Percentiles rank a stretch among this genome's conserved stretches.
These are phyloP conservation scores for Conus ventricosus DNA, from an alignment of 1,140 invertebrate genomes.

Conservation along the genomic window DNA sequence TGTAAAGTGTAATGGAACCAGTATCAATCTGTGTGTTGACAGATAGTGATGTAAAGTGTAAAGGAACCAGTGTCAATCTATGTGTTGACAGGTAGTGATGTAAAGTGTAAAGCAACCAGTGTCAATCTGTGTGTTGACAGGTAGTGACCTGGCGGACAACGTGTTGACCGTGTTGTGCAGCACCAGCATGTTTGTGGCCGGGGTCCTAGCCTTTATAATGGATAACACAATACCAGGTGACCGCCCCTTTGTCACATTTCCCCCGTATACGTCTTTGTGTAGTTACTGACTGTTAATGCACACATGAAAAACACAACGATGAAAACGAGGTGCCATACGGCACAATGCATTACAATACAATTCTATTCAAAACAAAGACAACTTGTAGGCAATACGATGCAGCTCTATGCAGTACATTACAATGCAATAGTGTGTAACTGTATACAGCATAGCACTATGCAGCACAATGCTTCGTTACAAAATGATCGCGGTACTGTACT, in stretches of 20 bases:
- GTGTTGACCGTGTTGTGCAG: slow-evolving; percentile 57
- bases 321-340: too few species aligned
- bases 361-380: too few species aligned
- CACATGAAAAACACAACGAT: not conserved
- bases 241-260: not conserved
- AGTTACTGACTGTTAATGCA: not conserved
- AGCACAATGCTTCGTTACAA: too few species aligned
- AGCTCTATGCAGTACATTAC: not conserved
- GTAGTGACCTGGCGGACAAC: slow-evolving; percentile 45
- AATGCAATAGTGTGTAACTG: not conserved
- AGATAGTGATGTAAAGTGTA: too few species aligned
- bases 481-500: too few species aligned
- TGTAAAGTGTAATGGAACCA: too few species aligned
- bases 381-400: not conserved
- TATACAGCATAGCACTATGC: too few species aligned
- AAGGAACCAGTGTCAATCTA: not conserved
- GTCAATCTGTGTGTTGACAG: slow-evolving; percentile 33
- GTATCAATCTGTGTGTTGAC: not conserved
- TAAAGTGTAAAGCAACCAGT: not conserved
- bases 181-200: slow-evolving; percentile 73
- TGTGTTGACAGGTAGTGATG: slow-evolving; percentile 44
- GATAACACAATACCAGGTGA: slow-evolving; percentile 73
- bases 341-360: too few species aligned
- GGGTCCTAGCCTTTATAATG: slow-evolving; percentile 69
- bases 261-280: not conserved